Evolutionary conservation across 2,888 invertebrate genomes (phyloP), one percentile per base, ranked within the genome.

Genomic region (Hydroisotoma schaefferi): DNA sequence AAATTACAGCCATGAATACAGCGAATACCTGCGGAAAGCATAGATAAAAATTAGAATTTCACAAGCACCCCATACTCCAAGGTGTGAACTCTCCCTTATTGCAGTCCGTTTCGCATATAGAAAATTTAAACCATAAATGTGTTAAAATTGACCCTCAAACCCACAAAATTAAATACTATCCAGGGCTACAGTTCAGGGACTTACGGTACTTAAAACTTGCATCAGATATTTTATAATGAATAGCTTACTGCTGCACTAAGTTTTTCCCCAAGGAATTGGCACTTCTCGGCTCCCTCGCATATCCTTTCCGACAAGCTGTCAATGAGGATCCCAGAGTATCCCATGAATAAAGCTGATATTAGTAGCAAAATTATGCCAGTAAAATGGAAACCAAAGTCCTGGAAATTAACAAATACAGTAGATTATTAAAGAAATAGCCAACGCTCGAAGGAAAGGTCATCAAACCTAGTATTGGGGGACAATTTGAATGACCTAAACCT

Each of bases 171-270:
- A 10, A 33, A 33, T 15, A 33, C 33, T 33, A 33, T 33, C 15
- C 33, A 15, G 33, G n/a, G n/a, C n/a, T n/a, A 10, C 33, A 33
- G 33, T 33, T 15, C 15, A 8, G 15, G 33, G 33, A 15, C 33
- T 33, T 15, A 33, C 15, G 33, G 15, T 33, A 33, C 15, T 33
- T 10, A 10, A 15, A 33, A 33, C 33, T 10, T 33, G 8, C 15
- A 10, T 33, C 33, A 33, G 43, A 46, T 46, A 23, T 5, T 46
- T 22, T 49, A 22, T 46, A 10, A 27, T 52, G 10, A 29, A 2
- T 8, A n/a, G 37, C 57, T 72, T 58, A 80, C 74, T 27, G 73
- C 74, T 28, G 73, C 74, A 66, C 76, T 76, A 6, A 73, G 73
- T 37, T 71, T 70, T 57, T 74, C 71, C 2, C 54, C 8, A 20